Conservation (phyloP, 30 jellyfish, hydroid and myxozoan species). For the Cassiopea xamachana region DNA sequence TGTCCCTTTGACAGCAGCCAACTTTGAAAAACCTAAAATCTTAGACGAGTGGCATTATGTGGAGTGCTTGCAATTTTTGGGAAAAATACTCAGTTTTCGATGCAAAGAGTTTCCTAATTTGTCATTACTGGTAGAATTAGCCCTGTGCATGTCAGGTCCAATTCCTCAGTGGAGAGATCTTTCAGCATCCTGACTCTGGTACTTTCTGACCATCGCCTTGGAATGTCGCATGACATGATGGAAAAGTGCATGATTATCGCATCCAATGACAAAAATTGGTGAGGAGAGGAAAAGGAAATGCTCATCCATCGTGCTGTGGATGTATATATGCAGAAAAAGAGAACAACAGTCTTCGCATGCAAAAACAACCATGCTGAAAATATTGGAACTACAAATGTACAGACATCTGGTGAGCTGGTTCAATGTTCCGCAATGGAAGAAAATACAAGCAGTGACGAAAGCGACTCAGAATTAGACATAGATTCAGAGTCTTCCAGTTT, state of each 20-base stretch:
- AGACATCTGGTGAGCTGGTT: background rate
- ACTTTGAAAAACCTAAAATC: slow-evolving; percentile 18
- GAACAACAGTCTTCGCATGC: slow-evolving; percentile 25
- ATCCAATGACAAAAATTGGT: slow-evolving; percentile 28
- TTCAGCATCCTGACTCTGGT: slow-evolving; percentile 24
- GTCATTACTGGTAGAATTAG: slow-evolving; percentile 45
- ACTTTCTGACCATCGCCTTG: slow-evolving; percentile 18
- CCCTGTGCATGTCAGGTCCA: slow-evolving; percentile 49
- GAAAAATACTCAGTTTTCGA: slow-evolving; percentile 24
- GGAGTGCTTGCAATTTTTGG: slow-evolving; percentile 50
- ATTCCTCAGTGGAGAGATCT: slow-evolving; percentile 27
- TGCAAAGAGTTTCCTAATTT: slow-evolving; percentile 37
- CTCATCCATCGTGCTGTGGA: slow-evolving; percentile 31
- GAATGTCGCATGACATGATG: slow-evolving; percentile 23
- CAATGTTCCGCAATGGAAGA: slow-evolving; percentile 50
- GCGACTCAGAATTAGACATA: slow-evolving; percentile 19
- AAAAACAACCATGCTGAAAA: slow-evolving; percentile 11
- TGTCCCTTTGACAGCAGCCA: slow-evolving; percentile 46
- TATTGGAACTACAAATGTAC: slow-evolving; percentile 2
- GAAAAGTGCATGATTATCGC: slow-evolving; percentile 25
- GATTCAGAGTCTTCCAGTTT: slow-evolving; percentile 21
- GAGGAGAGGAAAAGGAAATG: slow-evolving; percentile 16
- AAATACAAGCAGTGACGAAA: slow-evolving; percentile 20
- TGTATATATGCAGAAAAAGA: slow-evolving; percentile 11
- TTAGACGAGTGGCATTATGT: slow-evolving; percentile 26